phyloP scores from a whole-genome alignment of 2,113 vertebrate genomes.

The Phrynosoma platyrhinos region DNA sequence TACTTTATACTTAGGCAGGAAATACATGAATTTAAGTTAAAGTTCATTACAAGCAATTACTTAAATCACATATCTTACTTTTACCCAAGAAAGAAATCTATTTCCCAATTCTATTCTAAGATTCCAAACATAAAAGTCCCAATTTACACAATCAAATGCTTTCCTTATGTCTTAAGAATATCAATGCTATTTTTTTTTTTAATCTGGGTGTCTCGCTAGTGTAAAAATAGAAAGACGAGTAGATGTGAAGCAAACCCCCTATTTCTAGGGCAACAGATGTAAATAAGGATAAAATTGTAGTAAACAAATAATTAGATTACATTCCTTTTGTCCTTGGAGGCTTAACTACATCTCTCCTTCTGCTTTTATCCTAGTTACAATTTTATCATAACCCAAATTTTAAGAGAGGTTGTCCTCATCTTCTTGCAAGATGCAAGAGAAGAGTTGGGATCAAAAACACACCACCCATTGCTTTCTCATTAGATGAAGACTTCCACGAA shows the following conservation, averaged over 20 bases:
- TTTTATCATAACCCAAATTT: slow-evolving; percentile 51
- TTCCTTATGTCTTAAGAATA: too few relatives aligned
- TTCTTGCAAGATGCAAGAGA: slow-evolving; percentile 36
- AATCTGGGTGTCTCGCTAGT: background rate
- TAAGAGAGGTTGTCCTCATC: slow-evolving; percentile 48
- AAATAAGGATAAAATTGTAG: background rate
- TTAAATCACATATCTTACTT: background rate
- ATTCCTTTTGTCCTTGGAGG: background rate
- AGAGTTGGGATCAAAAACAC: slow-evolving; percentile 36
- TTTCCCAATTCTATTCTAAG: too few relatives aligned
- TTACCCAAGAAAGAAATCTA: too few relatives aligned
- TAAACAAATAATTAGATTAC: too few relatives aligned
- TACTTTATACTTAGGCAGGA: background rate
- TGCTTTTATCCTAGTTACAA: slow-evolving; percentile 42
- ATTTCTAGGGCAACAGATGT: background rate
- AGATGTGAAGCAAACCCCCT: background rate
- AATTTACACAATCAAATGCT: too few relatives aligned
- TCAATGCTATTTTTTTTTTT: too few relatives aligned
- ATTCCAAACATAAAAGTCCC: too few relatives aligned
- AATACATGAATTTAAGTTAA: background rate
- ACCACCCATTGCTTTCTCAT: slow-evolving; percentile 22
- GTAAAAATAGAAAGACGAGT: background rate
- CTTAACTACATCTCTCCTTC: background rate
- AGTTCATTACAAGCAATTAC: background rate
- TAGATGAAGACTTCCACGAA: slow-evolving; percentile 25